Evolutionary conservation across 1,140 invertebrate genomes (phyloP), one percentile per base, ranked within the genome.

Genomic region (Lasaia peninsularis): DNA sequence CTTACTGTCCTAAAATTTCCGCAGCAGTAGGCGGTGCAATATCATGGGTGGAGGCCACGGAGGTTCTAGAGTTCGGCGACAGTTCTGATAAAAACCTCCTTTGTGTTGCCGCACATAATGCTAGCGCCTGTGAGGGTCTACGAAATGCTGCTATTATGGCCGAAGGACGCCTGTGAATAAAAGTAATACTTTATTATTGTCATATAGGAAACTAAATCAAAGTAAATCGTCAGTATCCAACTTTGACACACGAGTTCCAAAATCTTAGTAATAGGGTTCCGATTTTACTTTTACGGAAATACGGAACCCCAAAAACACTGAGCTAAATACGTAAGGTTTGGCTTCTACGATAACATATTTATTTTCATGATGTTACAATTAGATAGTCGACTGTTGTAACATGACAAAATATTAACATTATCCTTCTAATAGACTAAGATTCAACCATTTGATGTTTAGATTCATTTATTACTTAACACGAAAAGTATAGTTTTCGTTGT

Each of bases 101-200:
- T 35, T 88, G 83, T 1, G 83, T 86, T 1, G 90, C 90, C 7
- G 90, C 90, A 48, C 90, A 90, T 31, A 92, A 58, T 3, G 90
- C 90, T 11, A 91, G 67, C n/a, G 88, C 86, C 67, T 91, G 89
- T 37, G 91, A 92, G 4, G 91, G 90, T 28, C 91, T 77, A n/a
- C 90, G 81, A 35, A 92, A 83, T 9, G 91, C 90, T 33, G 90
- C 89, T 37, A 91, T 89, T 53, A 92, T 91, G 4, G 88, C 86
- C 24, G 90, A 91, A 3, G 90, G 88, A 52, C 90, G 84, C 69
- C 91, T 90, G 59, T 24, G 54, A 56, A 64, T 7, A 57, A 11
- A 28, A 28, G 8, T 5, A 28, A 28, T 0, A 33, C 35, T 18
- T 5, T 32, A 33, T 8, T 8, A 33, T 52, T 52, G 16, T 52